Base-by-base conservation (phyloP, 2,113 vertebrate species). In the Plectropomus leopardus region DNA sequence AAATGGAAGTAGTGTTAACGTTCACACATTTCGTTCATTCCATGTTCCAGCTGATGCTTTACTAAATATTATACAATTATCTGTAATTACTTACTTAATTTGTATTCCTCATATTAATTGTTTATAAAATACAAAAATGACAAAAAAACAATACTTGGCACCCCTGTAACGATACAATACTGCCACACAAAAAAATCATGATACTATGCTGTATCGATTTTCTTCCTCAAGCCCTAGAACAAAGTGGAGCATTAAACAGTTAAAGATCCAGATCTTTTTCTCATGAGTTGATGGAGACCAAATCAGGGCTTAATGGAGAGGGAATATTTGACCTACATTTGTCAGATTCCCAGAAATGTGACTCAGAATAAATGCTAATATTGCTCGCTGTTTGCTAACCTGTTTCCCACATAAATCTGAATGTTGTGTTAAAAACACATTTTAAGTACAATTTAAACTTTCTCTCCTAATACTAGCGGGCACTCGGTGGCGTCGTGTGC, bases 401-500 rank as follows among this genome's bases (percentile, higher is more conserved):
- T 2, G 3, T 74, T 44, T 53, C 17, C 32, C 23, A 21, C 21
- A 42, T 53, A 15, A 40, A 26, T 28, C 14, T 21, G 2, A 44
- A 21, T 34, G 36, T 45, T 55, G 57, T 50, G 30, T 53, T 74
- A 16, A 28, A 7, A 42, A 9, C 67, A 58, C 44, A 28, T 66
- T 42, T 13, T 7, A 58, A 67, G 16, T 44, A 58, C 11, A 1
- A 19, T 28, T 47, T 66, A 80, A 36, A 32, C 36, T 50, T n/a
- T 74, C 32, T 36, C 24, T 68, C 54, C 23, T 70, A 8, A 40
- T 53, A 30, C 44, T 72, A 93, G 93, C 86, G 19, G 94, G 95
- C 91, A 95, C 96, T 89, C 96, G 97, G 87, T 99, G 97, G 97
- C 97, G 97, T 86, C 97, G 97, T 73, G 95, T 98, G 85, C 97